Evolutionary conservation across 2,888 invertebrate genomes (phyloP), one percentile per base, ranked within the genome.

Genomic region (Timema podura): DNA sequence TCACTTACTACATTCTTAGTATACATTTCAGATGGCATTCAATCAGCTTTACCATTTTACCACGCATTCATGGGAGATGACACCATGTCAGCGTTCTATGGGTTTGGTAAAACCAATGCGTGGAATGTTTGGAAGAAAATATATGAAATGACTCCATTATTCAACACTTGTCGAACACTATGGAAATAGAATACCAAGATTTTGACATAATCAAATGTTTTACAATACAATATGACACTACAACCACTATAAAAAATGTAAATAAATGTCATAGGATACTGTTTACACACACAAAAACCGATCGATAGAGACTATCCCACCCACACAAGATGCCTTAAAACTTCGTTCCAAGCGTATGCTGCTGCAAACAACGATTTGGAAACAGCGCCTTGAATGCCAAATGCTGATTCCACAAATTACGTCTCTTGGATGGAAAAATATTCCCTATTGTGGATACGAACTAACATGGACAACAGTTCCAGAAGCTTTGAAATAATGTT

Each of bases 51-150:
- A 30, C 44, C 61, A 15, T 61, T 61, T 45, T 61, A 44, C 5
- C 61, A 61, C 44, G 61, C 44, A 30, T 6, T 61, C 61, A 61
- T 11, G 30, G 61, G 30, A 45, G 16, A 5, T 45, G 61, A 61
- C 61, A 61, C 30, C 6, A 0, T 61, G 11, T 61, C 61, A 8
- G 44, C 61, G 9, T 61, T 61, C 13, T 61, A 61, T 61, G 61
- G 5, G 61, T 45, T 61, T 61, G 30, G 61, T 45, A 61, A 61
- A 61, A 5, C 16, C 44, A 61, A 45, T 30, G 30, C 44, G 44
- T 61, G 61, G 61, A 61, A 44, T 61, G 6, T 61, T 61, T 44
- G 44, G 61, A 61, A 61, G 45, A 44, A 13, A 61, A 45, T 61
- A 45, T 45, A 13, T 45, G 61, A 61, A 11, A 61, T 44, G 13